Evolutionary conservation across 2,113 vertebrate species (phyloP).

Genomic region (Embiotoca jacksoni): DNA sequence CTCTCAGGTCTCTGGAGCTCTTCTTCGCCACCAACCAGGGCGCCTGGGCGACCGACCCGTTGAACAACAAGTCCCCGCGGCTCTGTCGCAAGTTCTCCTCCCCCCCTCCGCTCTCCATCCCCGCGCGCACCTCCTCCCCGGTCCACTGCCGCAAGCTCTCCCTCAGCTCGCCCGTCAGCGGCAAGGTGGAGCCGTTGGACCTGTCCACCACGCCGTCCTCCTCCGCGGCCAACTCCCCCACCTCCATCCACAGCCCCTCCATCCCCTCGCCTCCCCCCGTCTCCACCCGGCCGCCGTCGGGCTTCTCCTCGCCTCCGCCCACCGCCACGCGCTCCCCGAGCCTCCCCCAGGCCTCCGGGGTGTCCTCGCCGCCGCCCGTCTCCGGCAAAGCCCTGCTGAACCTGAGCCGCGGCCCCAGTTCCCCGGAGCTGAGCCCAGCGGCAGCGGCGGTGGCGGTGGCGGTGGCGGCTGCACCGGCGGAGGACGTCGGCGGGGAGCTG

Average conservation of each 20-base stretch:
- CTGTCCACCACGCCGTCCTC: conserved; percentile 82
- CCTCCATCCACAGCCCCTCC: conserved; percentile 83
- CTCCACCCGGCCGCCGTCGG: conserved; percentile 80
- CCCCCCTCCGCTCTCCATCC: conserved; percentile 90
- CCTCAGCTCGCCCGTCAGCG: conserved; percentile 89
- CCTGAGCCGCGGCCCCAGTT: conserved; percentile 89
- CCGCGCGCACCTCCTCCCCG: conserved; percentile 92
- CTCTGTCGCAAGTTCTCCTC: conserved; percentile 96
- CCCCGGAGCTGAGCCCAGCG: conserved; percentile 88
- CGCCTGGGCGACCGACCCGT: conserved; percentile 86
- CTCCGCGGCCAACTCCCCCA: conserved; percentile 87
- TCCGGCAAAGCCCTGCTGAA: conserved; percentile 88
- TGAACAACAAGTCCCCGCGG: conserved; percentile 91
- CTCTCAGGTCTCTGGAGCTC: conserved; percentile 91
- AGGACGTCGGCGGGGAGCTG: conserved; percentile 86
- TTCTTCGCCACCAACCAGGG: conserved; percentile 95
- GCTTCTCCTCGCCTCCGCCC: conserved; percentile 69
- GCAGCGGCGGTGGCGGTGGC: conserved; percentile 13
- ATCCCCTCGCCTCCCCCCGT: conserved; percentile 77
- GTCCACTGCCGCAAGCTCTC: conserved; percentile 93
- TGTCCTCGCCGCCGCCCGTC: conserved; percentile 74
- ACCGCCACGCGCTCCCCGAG: conserved; percentile 66
- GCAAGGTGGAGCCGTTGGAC: conserved; percentile 87
- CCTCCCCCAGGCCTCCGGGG: conserved; percentile 74
- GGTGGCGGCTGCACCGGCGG: conserved; percentile 37